phyloP scores from a whole-genome alignment of 2,797 vertebrate species.

The Schizopygopsis malacanthus region DNA sequence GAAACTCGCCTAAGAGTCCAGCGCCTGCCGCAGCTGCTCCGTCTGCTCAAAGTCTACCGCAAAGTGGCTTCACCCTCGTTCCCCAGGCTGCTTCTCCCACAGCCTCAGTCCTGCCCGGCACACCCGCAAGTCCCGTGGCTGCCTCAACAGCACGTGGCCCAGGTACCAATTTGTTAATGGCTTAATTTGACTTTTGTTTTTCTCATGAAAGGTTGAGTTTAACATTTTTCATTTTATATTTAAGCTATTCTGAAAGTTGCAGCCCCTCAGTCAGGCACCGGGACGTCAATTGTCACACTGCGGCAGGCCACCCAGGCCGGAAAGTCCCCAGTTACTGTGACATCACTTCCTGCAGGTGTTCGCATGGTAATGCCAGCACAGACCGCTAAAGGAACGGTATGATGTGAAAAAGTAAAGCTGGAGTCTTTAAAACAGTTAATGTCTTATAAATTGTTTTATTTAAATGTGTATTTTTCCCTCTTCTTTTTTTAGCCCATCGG shows the following conservation, averaged over 20 bases:
- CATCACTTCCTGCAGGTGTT: conserved; percentile 90
- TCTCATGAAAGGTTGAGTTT: not conserved
- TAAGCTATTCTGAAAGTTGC: conserved; percentile 88
- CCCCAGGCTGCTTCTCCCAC: conserved; percentile 69
- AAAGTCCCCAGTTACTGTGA: conserved; percentile 88
- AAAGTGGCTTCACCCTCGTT: conserved; percentile 82
- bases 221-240: conserved; percentile 35
- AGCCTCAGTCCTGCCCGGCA: conserved; percentile 34
- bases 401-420: not conserved
- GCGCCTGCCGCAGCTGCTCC: conserved; percentile 83
- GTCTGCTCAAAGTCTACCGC: conserved; percentile 81
- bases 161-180: conserved; percentile 33
- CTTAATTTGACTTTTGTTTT: not conserved
- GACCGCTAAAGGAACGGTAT: conserved; percentile 84
- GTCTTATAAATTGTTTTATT: not conserved
- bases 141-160: conserved; percentile 46
- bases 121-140: conserved; percentile 71
- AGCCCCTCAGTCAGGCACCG: conserved; percentile 84
- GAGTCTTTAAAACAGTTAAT: not conserved
- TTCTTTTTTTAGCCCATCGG: conserved; percentile 83
- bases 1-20: conserved; percentile 89
- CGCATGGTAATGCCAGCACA: conserved; percentile 91
- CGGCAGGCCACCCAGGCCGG: conserved; percentile 84
- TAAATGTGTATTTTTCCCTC: not conserved
- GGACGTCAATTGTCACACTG: conserved; percentile 88